Base-by-base conservation (phyloP, 2,888 invertebrate species). In the Nymphalis urticae region DNA sequence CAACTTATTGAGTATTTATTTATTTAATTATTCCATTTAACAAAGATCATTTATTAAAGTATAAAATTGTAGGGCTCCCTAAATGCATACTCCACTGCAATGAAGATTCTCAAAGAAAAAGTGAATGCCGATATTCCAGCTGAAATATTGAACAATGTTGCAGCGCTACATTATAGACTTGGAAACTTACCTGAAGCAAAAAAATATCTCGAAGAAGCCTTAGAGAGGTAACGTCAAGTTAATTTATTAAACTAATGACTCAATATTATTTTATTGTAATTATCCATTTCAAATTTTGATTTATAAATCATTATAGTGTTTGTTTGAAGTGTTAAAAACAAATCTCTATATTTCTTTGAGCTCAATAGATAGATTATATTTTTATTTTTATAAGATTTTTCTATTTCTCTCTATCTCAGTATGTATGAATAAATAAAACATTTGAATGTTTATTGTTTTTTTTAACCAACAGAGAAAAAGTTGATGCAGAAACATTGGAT, bases 131-230 rank as follows among this genome's bases (percentile, higher is more conserved):
- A 98, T 79, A 97, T 99, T 66, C 99, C 99, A 0, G 97, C 99
- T 0, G 99, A 99, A 90, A 98, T 99, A 80, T 92, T 98, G 50
- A 99, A 99, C 90, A 99, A 99, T 87, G 97, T 99, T 0, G 99
- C 98, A 1, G 97, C 99, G 1, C 90, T 99, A 32, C 97, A 99
- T 86, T 98, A 97, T 83, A 95, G 98, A 62, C 93, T 99, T 69
- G 96, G 96, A 6, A 97, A 98, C 86, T 93, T 97, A 64, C 95
- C 95, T 73, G 96, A 98, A 82, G 97, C 99, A 0, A 96, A 96
- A 84, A 94, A 93, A 65, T 96, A 96, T 83, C 94, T 98, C 71
- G 97, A 98, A 82, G 96, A 96, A 77, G 97, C 99, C 0, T 86
- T 98, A 64, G 95, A 95, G 74, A 88, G 91, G 92, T 91, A 79